These are phyloP conservation scores for Diaperis boleti DNA, from an alignment of 2,888 invertebrate genomes.

Conservation along the genomic window DNA sequence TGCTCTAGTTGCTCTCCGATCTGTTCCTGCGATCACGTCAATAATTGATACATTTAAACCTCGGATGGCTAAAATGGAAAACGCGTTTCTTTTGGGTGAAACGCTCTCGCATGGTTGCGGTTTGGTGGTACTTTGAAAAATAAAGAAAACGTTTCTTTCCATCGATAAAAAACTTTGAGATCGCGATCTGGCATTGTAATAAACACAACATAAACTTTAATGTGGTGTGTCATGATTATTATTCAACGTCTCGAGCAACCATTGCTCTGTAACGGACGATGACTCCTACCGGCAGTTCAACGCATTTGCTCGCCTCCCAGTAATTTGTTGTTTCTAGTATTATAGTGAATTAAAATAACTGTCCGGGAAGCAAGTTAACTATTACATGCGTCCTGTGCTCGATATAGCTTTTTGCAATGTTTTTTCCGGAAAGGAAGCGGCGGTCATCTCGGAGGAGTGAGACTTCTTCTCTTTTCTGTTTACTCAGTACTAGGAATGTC, in stretches of 20 bases:
- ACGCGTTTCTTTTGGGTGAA: background rate
- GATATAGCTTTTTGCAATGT: background rate
- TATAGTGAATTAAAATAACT: constrained; percentile 30
- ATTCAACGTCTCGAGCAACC: constrained; percentile 36
- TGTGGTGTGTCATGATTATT: constrained; percentile 28
- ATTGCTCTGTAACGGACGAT: constrained; percentile 45
- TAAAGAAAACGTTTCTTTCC: background rate
- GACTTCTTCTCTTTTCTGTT: no score
- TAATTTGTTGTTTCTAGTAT: constrained; percentile 25
- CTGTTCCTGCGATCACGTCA: constrained; percentile 38
- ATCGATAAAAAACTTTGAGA: background rate
- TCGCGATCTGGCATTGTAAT: constrained; percentile 13
- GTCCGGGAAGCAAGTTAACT: constrained; percentile 25
- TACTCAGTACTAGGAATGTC: no score
- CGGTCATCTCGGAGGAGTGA: no score
- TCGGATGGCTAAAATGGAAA: constrained; percentile 17
- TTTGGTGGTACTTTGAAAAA: background rate
- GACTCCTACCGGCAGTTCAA: constrained; percentile 40
- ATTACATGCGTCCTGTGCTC: constrained; percentile 1
- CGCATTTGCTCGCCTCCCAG: constrained; percentile 30
- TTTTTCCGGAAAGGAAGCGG: background rate
- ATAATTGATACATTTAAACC: constrained; percentile 40
- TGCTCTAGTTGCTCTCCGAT: constrained; percentile 43
- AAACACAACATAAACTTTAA: constrained; percentile 18
- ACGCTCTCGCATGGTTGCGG: constrained; percentile 2